These are phyloP conservation scores for Lasioglossum morio DNA, from an alignment of 2,888 invertebrate species.

Conservation along the genomic window DNA sequence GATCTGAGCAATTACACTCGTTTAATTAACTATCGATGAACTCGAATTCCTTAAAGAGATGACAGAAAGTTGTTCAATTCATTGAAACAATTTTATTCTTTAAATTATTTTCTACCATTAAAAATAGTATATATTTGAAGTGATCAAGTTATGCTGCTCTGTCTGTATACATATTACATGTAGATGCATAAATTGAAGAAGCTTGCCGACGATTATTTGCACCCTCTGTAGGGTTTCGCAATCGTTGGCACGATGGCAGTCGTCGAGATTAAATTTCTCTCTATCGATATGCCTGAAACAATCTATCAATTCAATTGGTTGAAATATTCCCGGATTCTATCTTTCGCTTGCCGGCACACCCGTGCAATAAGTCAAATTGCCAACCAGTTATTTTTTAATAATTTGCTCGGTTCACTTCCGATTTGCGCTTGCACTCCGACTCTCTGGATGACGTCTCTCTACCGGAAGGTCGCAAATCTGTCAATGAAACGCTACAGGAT, in stretches of 20 bases:
- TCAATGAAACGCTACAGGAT: neutral
- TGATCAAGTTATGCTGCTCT: neutral
- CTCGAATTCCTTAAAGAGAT: neutral
- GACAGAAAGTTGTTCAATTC: neutral
- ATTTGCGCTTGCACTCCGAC: neutral
- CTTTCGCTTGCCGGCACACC: neutral
- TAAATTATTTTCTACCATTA: neutral
- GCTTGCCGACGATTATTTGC: conserved; percentile 23
- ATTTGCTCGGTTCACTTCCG: neutral
- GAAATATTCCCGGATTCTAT: conserved; percentile 22
- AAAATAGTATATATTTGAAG: neutral
- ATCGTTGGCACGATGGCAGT: neutral
- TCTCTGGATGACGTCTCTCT: neutral
- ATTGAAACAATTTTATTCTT: neutral
- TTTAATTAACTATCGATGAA: neutral
- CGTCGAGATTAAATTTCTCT: conserved; percentile 37
- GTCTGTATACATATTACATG: neutral
- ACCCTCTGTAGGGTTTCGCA: neutral
- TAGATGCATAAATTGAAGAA: conserved; percentile 3
- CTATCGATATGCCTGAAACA: neutral
- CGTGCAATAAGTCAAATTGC: conserved; percentile 20
- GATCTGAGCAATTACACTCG: neutral
- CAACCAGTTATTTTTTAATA: conserved; percentile 15
- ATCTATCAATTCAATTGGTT: conserved; percentile 38
- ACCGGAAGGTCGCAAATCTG: neutral